These are phyloP conservation scores for Triops longicaudatus DNA, from an alignment of 1,140 invertebrate species.

Conservation along the genomic window DNA sequence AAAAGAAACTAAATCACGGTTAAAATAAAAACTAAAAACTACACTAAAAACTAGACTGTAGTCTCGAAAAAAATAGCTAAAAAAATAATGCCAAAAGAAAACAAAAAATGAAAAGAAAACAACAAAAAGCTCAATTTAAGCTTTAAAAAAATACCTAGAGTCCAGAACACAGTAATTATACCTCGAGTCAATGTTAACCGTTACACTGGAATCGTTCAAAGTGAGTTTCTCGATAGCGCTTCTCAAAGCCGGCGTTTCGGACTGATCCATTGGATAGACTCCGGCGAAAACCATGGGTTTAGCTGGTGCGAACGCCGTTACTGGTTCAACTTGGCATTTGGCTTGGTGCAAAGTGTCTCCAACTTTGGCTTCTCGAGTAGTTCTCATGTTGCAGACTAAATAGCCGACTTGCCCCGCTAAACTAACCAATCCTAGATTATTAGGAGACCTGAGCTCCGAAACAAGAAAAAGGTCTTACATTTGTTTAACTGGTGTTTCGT, in stretches of 20 bases:
- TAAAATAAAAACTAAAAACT: background rate
- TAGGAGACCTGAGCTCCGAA: slow-evolving; percentile 16
- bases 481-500: slow-evolving; percentile 55
- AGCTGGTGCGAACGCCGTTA: slow-evolving; percentile 57
- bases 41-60: too few relatives aligned
- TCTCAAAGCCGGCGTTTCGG: slow-evolving; percentile 61
- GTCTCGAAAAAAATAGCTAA: too few relatives aligned
- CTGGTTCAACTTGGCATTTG: slow-evolving; percentile 46
- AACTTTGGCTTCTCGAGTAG: slow-evolving; percentile 64
- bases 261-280: slow-evolving; percentile 84
- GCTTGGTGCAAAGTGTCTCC: slow-evolving; percentile 73
- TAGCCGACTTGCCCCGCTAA: slow-evolving; percentile 73
- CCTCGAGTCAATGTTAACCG: slow-evolving; percentile 68
- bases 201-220: slow-evolving; percentile 90
- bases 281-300: slow-evolving; percentile 92
- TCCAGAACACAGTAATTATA: slow-evolving; percentile 37
- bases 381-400: slow-evolving; percentile 70
- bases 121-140: background rate
- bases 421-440: slow-evolving; percentile 39
- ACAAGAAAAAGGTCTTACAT: slow-evolving; percentile 48
- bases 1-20: background rate
- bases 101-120: too few relatives aligned
- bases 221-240: slow-evolving; percentile 80
- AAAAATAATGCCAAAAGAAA: too few relatives aligned
- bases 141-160: too few relatives aligned